These are phyloP conservation scores for Stigmatopora argus DNA, from an alignment of 2,113 vertebrate species.

Conservation along the genomic window DNA sequence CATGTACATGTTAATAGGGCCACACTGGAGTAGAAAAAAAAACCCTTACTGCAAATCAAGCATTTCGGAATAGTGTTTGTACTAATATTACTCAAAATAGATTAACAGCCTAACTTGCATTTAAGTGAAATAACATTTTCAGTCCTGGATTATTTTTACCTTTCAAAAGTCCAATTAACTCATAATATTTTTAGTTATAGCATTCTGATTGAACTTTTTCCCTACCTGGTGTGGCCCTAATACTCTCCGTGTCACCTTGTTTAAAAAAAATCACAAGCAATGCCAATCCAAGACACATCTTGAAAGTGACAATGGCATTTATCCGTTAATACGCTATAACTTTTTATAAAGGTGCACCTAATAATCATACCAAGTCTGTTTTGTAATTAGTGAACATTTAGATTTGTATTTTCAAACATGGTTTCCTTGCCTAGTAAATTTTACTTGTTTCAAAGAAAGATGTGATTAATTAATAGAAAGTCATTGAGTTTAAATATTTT, in stretches of 20 bases:
- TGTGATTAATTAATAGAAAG: neutral
- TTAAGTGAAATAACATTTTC: neutral
- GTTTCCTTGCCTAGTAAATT: neutral
- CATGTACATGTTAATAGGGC: neutral
- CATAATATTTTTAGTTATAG: neutral
- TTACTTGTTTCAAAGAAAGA: neutral
- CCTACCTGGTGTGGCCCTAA: neutral
- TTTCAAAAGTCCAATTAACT: neutral
- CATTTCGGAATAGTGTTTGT: neutral
- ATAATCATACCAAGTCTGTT: constrained; percentile 2
- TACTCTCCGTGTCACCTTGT: neutral
- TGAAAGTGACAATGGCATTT: neutral
- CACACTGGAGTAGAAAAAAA: neutral
- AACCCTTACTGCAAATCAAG: constrained; percentile 6
- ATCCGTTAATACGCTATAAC: constrained; percentile 11
- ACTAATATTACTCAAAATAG: neutral
- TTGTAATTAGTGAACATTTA: neutral
- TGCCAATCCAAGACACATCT: constrained; percentile 7
- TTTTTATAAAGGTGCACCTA: constrained; percentile 12
- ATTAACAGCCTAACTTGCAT: neutral
- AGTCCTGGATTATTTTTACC: neutral
- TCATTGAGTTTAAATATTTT: neutral
- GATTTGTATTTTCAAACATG: neutral
- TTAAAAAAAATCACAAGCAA: neutral
- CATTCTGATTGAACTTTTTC: no score